These are phyloP conservation scores for Sinocyclocheilus grahami DNA, from an alignment of 2,113 vertebrate genomes.

Conservation along the genomic window DNA sequence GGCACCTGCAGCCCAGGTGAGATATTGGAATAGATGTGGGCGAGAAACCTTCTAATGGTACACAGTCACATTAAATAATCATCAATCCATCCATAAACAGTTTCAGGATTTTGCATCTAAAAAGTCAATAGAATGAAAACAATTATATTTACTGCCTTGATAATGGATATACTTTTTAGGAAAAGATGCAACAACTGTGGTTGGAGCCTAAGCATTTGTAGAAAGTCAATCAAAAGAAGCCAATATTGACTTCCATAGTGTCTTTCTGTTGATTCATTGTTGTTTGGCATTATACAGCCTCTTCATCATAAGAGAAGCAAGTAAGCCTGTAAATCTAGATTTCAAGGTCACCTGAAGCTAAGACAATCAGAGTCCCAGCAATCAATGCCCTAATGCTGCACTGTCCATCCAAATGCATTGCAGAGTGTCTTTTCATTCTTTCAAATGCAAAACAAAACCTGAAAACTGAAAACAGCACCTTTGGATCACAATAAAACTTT, in stretches of 20 bases:
- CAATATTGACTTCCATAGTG: not conserved
- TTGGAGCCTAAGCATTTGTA: not conserved
- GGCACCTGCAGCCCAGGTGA: slow-evolving; percentile 34
- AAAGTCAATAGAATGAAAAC: not conserved
- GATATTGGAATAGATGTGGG: slow-evolving; percentile 1
- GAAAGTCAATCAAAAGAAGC: not conserved
- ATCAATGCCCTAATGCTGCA: slow-evolving; percentile 14
- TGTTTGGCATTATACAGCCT: not conserved
- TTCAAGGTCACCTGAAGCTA: slow-evolving; percentile 37
- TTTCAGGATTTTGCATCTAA: not conserved
- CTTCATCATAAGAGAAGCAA: not conserved
- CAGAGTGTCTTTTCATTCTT: slow-evolving; percentile 6
- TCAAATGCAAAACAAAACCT: not conserved
- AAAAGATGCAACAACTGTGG: not conserved
- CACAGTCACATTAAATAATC: not conserved
- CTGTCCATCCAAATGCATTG: slow-evolving; percentile 3
- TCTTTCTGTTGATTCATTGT: not conserved
- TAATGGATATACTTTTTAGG: not conserved
- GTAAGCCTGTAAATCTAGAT: slow-evolving; percentile 12
- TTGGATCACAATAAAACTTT: slow-evolving; percentile 37
- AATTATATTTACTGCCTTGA: not conserved
- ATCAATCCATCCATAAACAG: not conserved
- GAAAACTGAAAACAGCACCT: slow-evolving; percentile 34
- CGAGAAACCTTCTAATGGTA: not conserved
- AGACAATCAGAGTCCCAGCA: slow-evolving; percentile 14